These are phyloP conservation scores for Limenitis camilla DNA, from an alignment of 2,888 invertebrate genomes.

Conservation along the genomic window DNA sequence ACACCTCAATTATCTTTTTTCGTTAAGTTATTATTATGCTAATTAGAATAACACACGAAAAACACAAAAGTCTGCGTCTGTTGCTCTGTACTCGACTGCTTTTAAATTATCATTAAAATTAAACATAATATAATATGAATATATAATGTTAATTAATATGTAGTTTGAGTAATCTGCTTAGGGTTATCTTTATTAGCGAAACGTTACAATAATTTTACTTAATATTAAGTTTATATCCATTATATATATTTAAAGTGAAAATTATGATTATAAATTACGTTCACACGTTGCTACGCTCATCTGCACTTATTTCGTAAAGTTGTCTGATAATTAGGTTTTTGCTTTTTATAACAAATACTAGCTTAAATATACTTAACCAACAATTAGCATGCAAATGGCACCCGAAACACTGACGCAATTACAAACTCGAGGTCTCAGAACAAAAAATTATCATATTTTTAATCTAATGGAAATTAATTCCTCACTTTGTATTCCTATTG, in stretches of 20 bases:
- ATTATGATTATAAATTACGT: too few species aligned
- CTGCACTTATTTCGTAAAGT: background rate
- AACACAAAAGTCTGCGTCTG: conserved; percentile 7
- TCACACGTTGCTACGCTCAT: background rate
- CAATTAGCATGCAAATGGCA: conserved; percentile 27
- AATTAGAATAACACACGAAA: background rate
- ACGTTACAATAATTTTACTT: too few species aligned
- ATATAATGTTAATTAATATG: too few species aligned
- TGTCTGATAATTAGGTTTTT: conserved; percentile 12
- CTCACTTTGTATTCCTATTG: conserved; percentile 5
- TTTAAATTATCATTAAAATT: too few species aligned
- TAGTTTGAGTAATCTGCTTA: too few species aligned
- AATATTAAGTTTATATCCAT: too few species aligned
- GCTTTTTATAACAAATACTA: conserved; percentile 10
- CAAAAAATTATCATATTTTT: conserved; percentile 26
- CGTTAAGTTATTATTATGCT: conserved; percentile 11
- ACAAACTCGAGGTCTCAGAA: conserved; percentile 16
- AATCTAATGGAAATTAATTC: conserved; percentile 17
- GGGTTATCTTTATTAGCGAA: too few species aligned
- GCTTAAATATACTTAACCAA: conserved; percentile 14
- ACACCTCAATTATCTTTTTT: conserved; percentile 24
- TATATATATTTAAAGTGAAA: too few species aligned
- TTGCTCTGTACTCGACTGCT: background rate
- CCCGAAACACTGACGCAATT: conserved; percentile 17
- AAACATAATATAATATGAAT: too few species aligned